Evolutionary conservation across 2,113 vertebrate genomes (phyloP).

Genomic region (Sardina pilchardus): DNA sequence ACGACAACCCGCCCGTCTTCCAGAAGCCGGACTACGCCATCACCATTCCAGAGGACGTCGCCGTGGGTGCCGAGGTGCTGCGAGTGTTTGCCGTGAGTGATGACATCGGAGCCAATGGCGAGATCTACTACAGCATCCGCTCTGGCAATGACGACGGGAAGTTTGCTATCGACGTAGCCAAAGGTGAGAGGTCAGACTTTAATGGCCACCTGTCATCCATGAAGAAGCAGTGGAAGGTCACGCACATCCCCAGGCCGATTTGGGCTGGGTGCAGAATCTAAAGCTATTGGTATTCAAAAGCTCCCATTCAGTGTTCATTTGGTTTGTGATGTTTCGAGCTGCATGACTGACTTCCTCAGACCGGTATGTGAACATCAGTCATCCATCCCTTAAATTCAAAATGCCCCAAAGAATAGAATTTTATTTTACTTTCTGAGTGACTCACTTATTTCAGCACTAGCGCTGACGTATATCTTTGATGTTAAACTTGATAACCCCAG

Average conservation of each 20-base stretch:
- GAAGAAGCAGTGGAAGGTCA: too few relatives aligned
- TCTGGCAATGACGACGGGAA: conserved; percentile 90
- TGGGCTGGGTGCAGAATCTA: too few relatives aligned
- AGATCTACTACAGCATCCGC: conserved; percentile 86
- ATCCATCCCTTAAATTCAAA: not conserved
- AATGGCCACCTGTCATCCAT: not conserved
- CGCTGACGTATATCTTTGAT: not conserved
- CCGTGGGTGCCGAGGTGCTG: conserved; percentile 82
- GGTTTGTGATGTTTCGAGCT: too few relatives aligned
- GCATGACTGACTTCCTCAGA: too few relatives aligned
- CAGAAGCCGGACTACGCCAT: conserved; percentile 87
- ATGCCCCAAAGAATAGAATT: not conserved
- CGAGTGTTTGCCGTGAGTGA: conserved; percentile 89
- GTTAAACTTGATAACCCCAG: too few relatives aligned
- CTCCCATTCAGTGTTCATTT: too few relatives aligned
- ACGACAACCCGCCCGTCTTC: conserved; percentile 95
- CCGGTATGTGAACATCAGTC: not conserved
- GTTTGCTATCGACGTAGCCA: conserved; percentile 80
- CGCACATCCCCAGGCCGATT: too few relatives aligned
- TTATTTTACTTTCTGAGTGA: not conserved
- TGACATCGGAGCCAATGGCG: conserved; percentile 91
- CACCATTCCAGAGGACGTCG: conserved; percentile 87
- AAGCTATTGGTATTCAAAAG: too few relatives aligned
- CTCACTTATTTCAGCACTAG: not conserved
- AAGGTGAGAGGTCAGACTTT: conserved; percentile 72